These are phyloP conservation scores for Microctenopoma stevenorrisi DNA, from an alignment of 2,797 vertebrate genomes.

Conservation along the genomic window DNA sequence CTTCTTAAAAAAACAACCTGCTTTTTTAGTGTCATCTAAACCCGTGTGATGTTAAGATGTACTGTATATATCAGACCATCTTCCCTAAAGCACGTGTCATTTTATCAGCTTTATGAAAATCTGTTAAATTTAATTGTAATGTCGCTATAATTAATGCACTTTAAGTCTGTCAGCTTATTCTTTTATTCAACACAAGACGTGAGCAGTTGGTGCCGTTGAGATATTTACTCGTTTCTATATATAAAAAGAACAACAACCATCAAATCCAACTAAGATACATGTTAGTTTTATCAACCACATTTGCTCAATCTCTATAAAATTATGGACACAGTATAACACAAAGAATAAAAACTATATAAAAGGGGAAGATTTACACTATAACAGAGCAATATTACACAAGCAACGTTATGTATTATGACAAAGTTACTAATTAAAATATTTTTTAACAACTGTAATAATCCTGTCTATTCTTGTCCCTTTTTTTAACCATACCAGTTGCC, in stretches of 20 bases:
- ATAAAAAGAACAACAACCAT: no score
- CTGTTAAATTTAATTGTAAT: neutral
- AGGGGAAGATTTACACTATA: conserved; percentile 6
- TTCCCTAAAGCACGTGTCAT: conserved; percentile 6
- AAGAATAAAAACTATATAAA: conserved; percentile 9
- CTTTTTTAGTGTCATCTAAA: conserved; percentile 6
- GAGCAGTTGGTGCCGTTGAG: conserved; percentile 13
- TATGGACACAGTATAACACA: conserved; percentile 13
- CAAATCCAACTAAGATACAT: no score
- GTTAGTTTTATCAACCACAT: no score
- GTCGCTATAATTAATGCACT: conserved; percentile 13
- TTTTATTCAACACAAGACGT: conserved; percentile 2
- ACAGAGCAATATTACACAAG: neutral
- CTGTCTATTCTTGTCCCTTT: no score
- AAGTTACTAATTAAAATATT: neutral
- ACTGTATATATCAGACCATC: no score
- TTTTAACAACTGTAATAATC: neutral
- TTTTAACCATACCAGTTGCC: neutral
- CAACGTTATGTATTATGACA: neutral
- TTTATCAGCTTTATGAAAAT: conserved; percentile 26
- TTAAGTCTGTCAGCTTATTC: neutral
- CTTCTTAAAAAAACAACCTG: neutral
- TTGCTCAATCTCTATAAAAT: conserved; percentile 8
- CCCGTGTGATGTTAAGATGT: neutral
- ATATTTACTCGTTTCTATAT: conserved; percentile 16